Evolutionary conservation across 2,888 invertebrate species (phyloP), one percentile per base, ranked within the genome.

Genomic region (Trachelus troglodyta): DNA sequence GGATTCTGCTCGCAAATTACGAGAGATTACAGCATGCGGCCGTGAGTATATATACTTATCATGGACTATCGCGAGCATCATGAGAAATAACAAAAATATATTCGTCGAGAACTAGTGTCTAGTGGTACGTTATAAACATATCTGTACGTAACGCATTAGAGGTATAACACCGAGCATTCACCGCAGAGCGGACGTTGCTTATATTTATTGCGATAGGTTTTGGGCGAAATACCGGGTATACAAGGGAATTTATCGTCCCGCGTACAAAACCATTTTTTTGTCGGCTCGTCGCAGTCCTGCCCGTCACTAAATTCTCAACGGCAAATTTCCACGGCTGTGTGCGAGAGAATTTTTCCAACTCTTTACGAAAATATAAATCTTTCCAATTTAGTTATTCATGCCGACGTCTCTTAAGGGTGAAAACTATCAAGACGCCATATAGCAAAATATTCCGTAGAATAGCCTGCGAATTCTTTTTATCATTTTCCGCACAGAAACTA

Each of bases 131-230:
- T 88, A 89, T 87, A 90, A 90, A 89, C 90, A 89, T 89, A 88
- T 89, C 87, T 87, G 89, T 90, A 89, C 89, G 87, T 85, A 89
- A 85, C 88, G 89, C 88, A 90, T 90, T 89, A 90, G 86, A 87
- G 88, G 40, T 85, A 86, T 76, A 83, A 79, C 85, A 85, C 85
- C 86, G 81, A 31, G 80, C 85, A 85, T 81, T 80, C 83, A 76
- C 79, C 81, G 77, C 77, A 69, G 76, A 75, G 71, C 79, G 80
- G 74, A 79, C 79, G 80, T 73, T 81, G 78, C 79, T 80, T 86
- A 86, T 91, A 91, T 90, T 90, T 91, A 91, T 90, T 89, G 90
- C 90, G 88, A 90, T 90, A 89, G 90, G 88, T 90, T 90, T 89
- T 86, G 86, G 84, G 86, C 85, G 87, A 89, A 90, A 88, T 87